Percentiles rank a stretch among this genome's conserved stretches.
Conservation (phyloP, 2,797 vertebrate species). For the Austrolebias charrua region DNA sequence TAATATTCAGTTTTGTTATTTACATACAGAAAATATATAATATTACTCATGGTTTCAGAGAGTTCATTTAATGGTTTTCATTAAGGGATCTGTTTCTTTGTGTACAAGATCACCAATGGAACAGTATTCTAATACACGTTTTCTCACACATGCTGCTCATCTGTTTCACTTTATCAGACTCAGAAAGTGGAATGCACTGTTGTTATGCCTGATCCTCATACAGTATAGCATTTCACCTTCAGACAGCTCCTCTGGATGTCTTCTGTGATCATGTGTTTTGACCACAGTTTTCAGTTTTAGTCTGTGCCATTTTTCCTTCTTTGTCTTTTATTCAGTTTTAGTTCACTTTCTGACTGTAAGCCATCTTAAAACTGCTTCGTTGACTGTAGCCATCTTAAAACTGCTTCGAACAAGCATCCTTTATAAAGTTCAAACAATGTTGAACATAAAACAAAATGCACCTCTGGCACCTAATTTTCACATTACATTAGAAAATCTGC, state of each 20-base stretch:
- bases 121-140: background rate
- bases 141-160: constrained; percentile 42
- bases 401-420: background rate
- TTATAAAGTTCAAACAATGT: background rate
- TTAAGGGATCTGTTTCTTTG: background rate
- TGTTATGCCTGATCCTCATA: constrained; percentile 55
- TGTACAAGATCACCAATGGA: background rate
- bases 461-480: too few relatives aligned
- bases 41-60: background rate
- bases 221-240: constrained; percentile 26
- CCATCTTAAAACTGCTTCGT: background rate
- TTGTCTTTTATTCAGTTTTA: too few relatives aligned
- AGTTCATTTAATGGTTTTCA: background rate
- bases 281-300: too few relatives aligned
- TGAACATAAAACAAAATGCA: background rate
- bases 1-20: background rate
- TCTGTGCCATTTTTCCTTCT: too few relatives aligned
- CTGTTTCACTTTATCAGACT: constrained; percentile 69
- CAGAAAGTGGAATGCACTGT: constrained; percentile 67
- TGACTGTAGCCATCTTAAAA: background rate
- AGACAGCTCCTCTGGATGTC: constrained; percentile 29
- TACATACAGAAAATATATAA: too few relatives aligned
- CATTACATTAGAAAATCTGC: too few relatives aligned
- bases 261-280: too few relatives aligned
- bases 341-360: too few relatives aligned